phyloP scores from a whole-genome alignment of 2,113 vertebrate species.

The Rostratula benghalensis region DNA sequence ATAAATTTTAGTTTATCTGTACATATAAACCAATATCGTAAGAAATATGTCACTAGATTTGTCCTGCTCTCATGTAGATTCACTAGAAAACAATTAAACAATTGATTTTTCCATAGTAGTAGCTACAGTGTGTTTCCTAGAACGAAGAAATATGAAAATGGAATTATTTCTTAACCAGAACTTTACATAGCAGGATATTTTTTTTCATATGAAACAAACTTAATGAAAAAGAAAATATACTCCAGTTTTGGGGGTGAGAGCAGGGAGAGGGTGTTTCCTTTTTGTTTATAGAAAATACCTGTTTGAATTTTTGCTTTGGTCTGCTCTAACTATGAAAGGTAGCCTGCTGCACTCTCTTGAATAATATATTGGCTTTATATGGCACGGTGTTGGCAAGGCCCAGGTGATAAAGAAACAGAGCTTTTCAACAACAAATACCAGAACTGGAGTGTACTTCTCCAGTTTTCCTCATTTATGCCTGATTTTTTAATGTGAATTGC shows the following conservation, averaged over 20 bases:
- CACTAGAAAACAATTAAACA: not conserved
- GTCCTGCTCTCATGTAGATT: not conserved
- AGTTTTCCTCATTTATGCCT: not conserved
- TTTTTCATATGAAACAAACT: not conserved
- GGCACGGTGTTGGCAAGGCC: not conserved
- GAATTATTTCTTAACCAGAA: not conserved
- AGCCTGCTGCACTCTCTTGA: not conserved
- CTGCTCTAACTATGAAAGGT: not conserved
- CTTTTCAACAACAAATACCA: not conserved
- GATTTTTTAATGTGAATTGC: not conserved
- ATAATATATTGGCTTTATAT: not conserved
- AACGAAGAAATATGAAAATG: not conserved
- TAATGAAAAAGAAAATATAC: not conserved
- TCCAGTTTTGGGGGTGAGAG: accelerated
- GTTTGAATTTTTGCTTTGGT: not conserved
- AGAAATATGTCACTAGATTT: not conserved
- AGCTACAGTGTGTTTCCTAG: not conserved
- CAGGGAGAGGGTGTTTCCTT: not conserved
- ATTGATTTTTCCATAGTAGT: not conserved
- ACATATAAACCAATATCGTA: not conserved
- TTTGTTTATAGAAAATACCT: not conserved
- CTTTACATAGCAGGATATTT: not conserved
- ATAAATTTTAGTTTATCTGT: not conserved
- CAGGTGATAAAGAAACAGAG: not conserved
- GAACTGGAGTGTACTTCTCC: not conserved